Evolutionary conservation across 2,888 invertebrate genomes (phyloP).

Genomic region (Eristalis pertinax): DNA sequence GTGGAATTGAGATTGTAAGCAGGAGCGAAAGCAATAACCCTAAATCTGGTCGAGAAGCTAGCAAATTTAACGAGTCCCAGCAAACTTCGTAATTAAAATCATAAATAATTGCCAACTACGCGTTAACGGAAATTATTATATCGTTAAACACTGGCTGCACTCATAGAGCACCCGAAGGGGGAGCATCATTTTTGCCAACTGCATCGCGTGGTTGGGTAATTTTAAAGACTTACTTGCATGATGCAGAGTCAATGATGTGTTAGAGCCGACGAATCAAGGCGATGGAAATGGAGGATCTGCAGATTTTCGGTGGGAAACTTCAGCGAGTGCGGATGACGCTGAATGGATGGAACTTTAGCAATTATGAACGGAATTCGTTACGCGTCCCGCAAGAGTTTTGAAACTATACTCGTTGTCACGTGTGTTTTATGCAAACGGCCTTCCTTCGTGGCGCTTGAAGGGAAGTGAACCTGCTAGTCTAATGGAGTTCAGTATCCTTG

Average conservation of each 20-base stretch:
- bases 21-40: conserved; percentile 17
- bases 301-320: background rate
- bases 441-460: no score
- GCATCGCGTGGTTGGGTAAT: background rate
- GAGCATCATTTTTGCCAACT: background rate
- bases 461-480: no score
- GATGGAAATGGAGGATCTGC: background rate
- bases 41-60: conserved; percentile 43
- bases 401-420: background rate
- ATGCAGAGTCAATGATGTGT: conserved; percentile 3
- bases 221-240: background rate
- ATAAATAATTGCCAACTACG: conserved; percentile 63
- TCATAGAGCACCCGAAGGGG: background rate
- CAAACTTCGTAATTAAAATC: conserved; percentile 61
- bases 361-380: background rate
- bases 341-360: conserved; percentile 2
- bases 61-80: conserved; percentile 34
- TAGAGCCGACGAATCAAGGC: background rate
- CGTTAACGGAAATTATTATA: conserved; percentile 53
- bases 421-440: no score
- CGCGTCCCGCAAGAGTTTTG: background rate
- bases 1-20: conserved; percentile 24
- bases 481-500: no score
- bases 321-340: background rate
- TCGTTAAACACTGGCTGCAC: background rate